Evolutionary conservation across 2,888 invertebrate species (phyloP), one percentile per base, ranked within the genome.

Genomic region (Girardia tigrina): DNA sequence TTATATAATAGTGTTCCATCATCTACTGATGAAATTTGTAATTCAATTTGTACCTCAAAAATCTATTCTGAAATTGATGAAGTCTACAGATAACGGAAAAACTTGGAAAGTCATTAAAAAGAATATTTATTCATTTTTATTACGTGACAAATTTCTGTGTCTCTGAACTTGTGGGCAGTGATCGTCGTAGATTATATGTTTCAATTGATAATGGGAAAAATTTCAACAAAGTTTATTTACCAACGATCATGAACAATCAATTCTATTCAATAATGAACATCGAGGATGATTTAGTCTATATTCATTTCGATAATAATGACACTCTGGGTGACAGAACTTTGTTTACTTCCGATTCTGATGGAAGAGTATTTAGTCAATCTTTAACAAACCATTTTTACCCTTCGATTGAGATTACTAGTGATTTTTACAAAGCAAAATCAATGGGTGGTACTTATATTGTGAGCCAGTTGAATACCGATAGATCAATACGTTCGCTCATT

Each of bases 301-400:
- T 56, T 56, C 56, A 56, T 56, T n/a, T 56, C n/a, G n/a, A n/a
- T n/a, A n/a, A n/a, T n/a, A n/a, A n/a, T n/a, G n/a, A n/a, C n/a
- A n/a, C n/a, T n/a, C n/a, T n/a, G n/a, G 83, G 83, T 1, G 80
- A 81, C 77, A 83, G 84, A 0, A 81, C 80, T 0, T 78, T 84
- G 69, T 84, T 82, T 78, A 82, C 81, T 0, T 84, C 83, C 0
- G 82, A 81, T 26, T 78, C 78, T 1, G 78, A 80, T 16, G 84
- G 84, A 0, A 78, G 83, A 26, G 76, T 84, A 14, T 84, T 80
- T 78, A 80, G 82, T 0, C 80, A 81, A 77, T 83, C 83, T 1
- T 79, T 84, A 4, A 75, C 77, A 20, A 78, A 79, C 28, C 83
- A 84, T 76, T 79, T 84, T 36, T 84, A 81, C 77, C 83, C 84